A percentile compares a stretch with the other conserved stretches of the same genome.
Evolutionary conservation across 2,113 vertebrate genomes (phyloP).

Genomic region (Caranx ignobilis): DNA sequence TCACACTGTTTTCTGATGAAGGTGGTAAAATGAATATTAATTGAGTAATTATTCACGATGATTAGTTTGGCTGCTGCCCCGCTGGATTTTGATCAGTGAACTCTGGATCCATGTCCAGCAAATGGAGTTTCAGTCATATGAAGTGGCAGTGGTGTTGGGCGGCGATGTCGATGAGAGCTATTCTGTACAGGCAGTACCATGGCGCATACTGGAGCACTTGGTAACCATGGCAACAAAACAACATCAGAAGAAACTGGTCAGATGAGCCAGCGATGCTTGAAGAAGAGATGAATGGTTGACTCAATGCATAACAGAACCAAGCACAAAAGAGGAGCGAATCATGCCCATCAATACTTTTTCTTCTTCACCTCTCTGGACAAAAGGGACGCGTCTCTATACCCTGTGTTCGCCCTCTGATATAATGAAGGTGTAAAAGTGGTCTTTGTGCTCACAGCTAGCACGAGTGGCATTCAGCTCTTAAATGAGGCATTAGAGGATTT

Average conservation of each 20-base stretch:
- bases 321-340: slow-evolving; percentile 42
- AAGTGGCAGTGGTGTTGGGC: slow-evolving; percentile 37
- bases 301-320: slow-evolving; percentile 53
- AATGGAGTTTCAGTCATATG: slow-evolving; percentile 26
- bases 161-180: slow-evolving; percentile 54
- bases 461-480: slow-evolving; percentile 37
- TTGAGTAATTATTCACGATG: not conserved
- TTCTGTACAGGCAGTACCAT: slow-evolving; percentile 69
- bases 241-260: slow-evolving; percentile 81
- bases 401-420: slow-evolving; percentile 15
- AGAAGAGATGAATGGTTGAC: slow-evolving; percentile 73
- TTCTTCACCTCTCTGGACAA: not conserved
- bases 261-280: slow-evolving; percentile 76
- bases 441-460: slow-evolving; percentile 21
- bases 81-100: not conserved
- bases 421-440: slow-evolving; percentile 17
- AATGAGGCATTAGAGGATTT: slow-evolving; percentile 53
- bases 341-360: slow-evolving; percentile 7
- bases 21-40: not conserved
- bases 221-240: slow-evolving; percentile 88
- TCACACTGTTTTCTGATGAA: not conserved
- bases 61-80: not conserved
- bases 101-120: slow-evolving; percentile 8
- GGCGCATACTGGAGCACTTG: slow-evolving; percentile 80
- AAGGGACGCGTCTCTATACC: not conserved